These are phyloP conservation scores for Cyclophora albipunctata DNA, from an alignment of 2,888 invertebrate genomes.

Conservation along the genomic window DNA sequence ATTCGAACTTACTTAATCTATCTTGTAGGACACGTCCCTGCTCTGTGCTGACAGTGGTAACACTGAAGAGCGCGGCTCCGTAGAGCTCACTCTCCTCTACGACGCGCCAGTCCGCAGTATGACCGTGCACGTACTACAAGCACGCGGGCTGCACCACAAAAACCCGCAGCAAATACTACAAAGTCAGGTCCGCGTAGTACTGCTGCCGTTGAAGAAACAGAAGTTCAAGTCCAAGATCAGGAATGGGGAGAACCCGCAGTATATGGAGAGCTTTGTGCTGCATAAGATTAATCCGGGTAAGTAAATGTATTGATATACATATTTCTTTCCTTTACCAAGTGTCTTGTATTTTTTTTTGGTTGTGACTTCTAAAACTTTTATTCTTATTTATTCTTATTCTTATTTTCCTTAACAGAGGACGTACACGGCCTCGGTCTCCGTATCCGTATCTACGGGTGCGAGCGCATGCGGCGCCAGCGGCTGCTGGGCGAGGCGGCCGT, in stretches of 20 bases:
- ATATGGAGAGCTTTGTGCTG: conserved; percentile 93
- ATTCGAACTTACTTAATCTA: neutral
- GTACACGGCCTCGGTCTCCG: conserved; percentile 94
- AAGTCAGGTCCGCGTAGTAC: conserved; percentile 84
- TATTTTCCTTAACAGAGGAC: conserved; percentile 78
- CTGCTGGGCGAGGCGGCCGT: conserved; percentile 93
- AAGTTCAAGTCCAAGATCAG: conserved; percentile 96
- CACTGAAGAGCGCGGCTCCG: conserved; percentile 79
- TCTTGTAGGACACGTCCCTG: conserved; percentile 63
- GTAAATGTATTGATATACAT: neutral
- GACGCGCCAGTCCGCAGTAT: conserved; percentile 94
- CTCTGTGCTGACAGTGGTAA: conserved; percentile 67
- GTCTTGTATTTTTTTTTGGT: no score
- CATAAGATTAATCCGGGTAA: conserved; percentile 91
- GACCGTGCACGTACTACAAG: conserved; percentile 94
- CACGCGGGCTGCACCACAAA: conserved; percentile 82
- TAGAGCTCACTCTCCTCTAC: conserved; percentile 92
- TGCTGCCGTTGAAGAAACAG: conserved; percentile 94
- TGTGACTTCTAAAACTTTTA: neutral
- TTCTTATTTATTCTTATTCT: neutral
- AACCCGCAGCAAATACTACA: conserved; percentile 61
- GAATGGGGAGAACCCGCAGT: conserved; percentile 92
- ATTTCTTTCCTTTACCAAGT: no score
- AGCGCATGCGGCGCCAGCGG: conserved; percentile 93
- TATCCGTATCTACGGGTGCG: conserved; percentile 92